phyloP scores from a whole-genome alignment of 1,140 invertebrate species.

The Eriocheir sinensis region DNA sequence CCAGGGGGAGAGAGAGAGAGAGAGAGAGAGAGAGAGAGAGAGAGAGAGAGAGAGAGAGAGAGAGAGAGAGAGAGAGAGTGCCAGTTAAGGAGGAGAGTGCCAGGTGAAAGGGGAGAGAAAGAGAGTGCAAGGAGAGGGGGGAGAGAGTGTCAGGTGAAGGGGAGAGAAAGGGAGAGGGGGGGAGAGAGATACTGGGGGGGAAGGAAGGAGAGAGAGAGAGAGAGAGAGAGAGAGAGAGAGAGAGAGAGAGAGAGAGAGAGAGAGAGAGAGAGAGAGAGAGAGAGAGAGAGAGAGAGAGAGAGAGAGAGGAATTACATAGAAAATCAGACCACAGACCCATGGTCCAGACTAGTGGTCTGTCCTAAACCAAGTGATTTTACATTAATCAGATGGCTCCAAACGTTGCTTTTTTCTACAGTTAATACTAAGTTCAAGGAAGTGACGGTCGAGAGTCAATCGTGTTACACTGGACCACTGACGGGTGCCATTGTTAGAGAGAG shows the following conservation, averaged over 20 bases:
- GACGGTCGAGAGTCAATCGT: no score
- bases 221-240: constrained; percentile 49
- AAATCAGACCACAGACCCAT: no score
- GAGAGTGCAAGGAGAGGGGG: not conserved
- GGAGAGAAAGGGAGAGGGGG: not conserved
- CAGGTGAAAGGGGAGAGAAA: not conserved
- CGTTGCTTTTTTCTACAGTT: no score
- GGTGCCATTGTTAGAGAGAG: no score
- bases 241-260: constrained; percentile 32
- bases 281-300: constrained; percentile 46
- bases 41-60: not conserved
- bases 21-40: constrained; percentile 12
- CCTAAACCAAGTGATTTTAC: no score
- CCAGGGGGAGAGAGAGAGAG: not conserved
- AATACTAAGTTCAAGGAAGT: no score
- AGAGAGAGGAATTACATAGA: not conserved
- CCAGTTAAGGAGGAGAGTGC: not conserved
- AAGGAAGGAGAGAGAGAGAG: constrained; percentile 81
- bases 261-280: constrained; percentile 25
- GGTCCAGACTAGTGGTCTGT: no score
- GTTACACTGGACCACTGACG: no score
- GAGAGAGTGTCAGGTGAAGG: not conserved
- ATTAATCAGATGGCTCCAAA: no score
- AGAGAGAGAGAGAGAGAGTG: not conserved
- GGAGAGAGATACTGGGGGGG: not conserved